Percentiles rank a stretch among this genome's conserved stretches.
Conservation (phyloP, 2,797 vertebrate species). For the Chiroxiphia lanceolata region DNA sequence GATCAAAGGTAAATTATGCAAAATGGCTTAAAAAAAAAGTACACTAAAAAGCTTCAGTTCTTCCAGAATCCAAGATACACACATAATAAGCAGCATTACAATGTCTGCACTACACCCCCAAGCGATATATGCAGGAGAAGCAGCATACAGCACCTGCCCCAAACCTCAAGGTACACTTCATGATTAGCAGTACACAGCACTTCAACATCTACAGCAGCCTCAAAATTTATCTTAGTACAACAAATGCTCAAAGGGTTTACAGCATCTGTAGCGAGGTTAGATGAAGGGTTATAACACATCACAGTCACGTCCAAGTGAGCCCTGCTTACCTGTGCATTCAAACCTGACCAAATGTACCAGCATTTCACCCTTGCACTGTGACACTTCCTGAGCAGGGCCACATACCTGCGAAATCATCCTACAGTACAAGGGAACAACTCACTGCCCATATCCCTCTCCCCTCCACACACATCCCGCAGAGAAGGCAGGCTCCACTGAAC, state of each 20-base stretch:
- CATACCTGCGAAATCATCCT: rapidly evolving
- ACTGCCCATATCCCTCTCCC: background rate
- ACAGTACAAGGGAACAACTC: background rate
- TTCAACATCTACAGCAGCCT: conserved; percentile 63
- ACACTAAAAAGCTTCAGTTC: conserved; percentile 48
- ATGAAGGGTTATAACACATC: background rate
- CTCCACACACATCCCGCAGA: rapidly evolving
- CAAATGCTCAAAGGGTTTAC: conserved; percentile 40
- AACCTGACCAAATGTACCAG: background rate
- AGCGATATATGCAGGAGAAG: conserved; percentile 54
- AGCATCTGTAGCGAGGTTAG: conserved; percentile 36
- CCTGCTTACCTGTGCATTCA: background rate
- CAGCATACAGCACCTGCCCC: conserved; percentile 37
- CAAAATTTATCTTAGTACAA: conserved; percentile 20
- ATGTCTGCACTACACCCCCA: conserved; percentile 46
- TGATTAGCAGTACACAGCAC: conserved; percentile 60
- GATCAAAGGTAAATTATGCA: conserved; percentile 1
- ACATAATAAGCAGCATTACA: conserved; percentile 37
- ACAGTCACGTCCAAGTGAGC: background rate
- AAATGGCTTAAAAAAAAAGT: conserved; percentile 25
- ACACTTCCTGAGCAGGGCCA: background rate
- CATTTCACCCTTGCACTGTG: background rate
- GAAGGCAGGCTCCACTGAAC: background rate
- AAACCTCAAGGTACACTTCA: conserved; percentile 59
- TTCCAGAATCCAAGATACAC: conserved; percentile 50